Evolutionary conservation across 2,888 invertebrate species (phyloP).

Genomic region (Drosophila subquinaria): DNA sequence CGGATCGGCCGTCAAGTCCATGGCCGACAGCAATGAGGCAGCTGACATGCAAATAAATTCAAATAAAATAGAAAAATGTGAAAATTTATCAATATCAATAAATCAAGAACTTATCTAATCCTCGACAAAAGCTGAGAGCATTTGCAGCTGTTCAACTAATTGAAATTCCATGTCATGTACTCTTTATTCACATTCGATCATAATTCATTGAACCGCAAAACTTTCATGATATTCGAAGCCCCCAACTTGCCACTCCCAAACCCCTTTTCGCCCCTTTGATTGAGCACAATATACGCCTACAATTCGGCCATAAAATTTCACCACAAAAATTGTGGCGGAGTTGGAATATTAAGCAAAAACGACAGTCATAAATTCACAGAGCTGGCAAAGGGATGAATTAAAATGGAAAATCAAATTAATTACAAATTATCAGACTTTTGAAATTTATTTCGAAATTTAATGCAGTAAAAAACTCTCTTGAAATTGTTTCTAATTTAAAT

Average conservation of each 20-base stretch:
- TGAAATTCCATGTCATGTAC: slow-evolving; percentile 22
- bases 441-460: too few relatives aligned
- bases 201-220: slow-evolving; percentile 13
- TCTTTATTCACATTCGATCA: slow-evolving; percentile 32
- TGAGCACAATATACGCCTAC: slow-evolving; percentile 17
- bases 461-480: too few relatives aligned
- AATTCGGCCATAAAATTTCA: slow-evolving; percentile 11
- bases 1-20: slow-evolving; percentile 92
- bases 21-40: slow-evolving; percentile 91
- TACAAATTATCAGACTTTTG: not conserved
- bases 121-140: slow-evolving; percentile 4
- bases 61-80: not conserved
- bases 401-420: too few relatives aligned
- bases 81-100: slow-evolving; percentile 4
- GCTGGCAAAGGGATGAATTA: too few relatives aligned
- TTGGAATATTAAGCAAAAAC: slow-evolving; percentile 21
- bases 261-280: not conserved
- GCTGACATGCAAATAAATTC: slow-evolving; percentile 86
- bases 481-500: too few relatives aligned
- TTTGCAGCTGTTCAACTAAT: slow-evolving; percentile 30
- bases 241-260: not conserved
- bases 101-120: slow-evolving; percentile 15
- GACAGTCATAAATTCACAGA: slow-evolving; percentile 34
- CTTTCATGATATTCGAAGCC: slow-evolving; percentile 2
- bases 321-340: slow-evolving; percentile 6